Percentiles rank a stretch among this genome's conserved stretches.
Evolutionary conservation across 2,888 invertebrate species (phyloP).

Genomic region (Noctua janthina): DNA sequence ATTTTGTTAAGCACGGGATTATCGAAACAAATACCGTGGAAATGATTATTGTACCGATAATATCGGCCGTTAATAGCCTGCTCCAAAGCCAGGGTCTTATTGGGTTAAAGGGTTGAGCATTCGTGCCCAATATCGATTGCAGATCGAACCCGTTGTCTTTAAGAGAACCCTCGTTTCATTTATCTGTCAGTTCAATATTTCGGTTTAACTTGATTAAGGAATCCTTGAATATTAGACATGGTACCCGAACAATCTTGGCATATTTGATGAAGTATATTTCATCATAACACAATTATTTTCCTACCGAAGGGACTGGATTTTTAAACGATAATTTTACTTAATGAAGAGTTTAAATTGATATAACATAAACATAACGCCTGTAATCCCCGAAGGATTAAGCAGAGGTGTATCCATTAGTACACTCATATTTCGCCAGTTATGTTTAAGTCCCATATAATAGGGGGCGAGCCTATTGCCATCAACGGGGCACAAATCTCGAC

Average conservation of each 20-base stretch:
- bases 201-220: conserved; percentile 72
- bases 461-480: neutral
- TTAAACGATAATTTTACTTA: conserved; percentile 18
- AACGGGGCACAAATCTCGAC: neutral
- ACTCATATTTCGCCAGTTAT: neutral
- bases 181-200: conserved; percentile 77
- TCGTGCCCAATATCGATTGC: conserved; percentile 74
- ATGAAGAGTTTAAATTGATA: conserved; percentile 15
- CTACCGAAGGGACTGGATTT: conserved; percentile 2
- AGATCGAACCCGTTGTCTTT: conserved; percentile 73
- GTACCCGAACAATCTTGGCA: conserved; percentile 41
- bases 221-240: conserved; percentile 61
- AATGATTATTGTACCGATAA: conserved; percentile 69
- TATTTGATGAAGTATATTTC: conserved; percentile 51
- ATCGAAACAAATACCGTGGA: conserved; percentile 60
- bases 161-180: conserved; percentile 78
- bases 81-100: conserved; percentile 70
- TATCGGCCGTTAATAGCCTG: conserved; percentile 68
- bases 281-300: conserved; percentile 43
- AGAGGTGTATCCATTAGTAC: neutral
- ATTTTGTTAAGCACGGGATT: conserved; percentile 43
- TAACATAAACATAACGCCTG: neutral
- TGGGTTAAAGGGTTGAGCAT: conserved; percentile 73
- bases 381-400: neutral
- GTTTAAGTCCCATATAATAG: neutral